These are phyloP conservation scores for Apodemia hepburni DNA, from an alignment of 2,888 invertebrate genomes.

Conservation along the genomic window DNA sequence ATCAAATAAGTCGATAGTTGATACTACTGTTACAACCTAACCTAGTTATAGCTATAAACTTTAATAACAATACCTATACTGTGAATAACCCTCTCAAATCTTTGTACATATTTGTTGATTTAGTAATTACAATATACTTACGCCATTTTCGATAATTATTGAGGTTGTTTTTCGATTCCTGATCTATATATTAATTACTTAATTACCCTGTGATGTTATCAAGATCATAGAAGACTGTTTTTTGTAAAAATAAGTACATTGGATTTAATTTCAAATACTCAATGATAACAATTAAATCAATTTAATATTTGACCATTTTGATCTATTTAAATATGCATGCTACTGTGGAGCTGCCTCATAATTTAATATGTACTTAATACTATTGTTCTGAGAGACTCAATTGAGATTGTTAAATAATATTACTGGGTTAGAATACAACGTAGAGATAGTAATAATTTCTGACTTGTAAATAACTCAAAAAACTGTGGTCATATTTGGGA, in stretches of 20 bases:
- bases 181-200: no score
- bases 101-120: no score
- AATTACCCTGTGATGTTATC: no score
- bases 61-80: no score
- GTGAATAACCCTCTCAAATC: no score
- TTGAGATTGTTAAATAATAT: background rate
- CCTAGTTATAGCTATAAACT: no score
- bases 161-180: no score
- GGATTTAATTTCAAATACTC: background rate
- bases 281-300: background rate
- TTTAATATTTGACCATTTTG: background rate
- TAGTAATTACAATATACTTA: no score
- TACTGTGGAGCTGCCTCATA: background rate
- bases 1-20: no score
- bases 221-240: background rate
- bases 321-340: background rate
- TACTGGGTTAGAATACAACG: background rate
- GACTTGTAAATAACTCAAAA: background rate
- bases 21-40: no score
- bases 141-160: no score
- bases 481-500: background rate
- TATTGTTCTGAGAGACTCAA: background rate
- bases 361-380: no score
- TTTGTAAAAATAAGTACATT: background rate
- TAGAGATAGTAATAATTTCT: background rate